Conservation (phyloP, 2,113 vertebrate species). For the Empidonax alnorum region DNA sequence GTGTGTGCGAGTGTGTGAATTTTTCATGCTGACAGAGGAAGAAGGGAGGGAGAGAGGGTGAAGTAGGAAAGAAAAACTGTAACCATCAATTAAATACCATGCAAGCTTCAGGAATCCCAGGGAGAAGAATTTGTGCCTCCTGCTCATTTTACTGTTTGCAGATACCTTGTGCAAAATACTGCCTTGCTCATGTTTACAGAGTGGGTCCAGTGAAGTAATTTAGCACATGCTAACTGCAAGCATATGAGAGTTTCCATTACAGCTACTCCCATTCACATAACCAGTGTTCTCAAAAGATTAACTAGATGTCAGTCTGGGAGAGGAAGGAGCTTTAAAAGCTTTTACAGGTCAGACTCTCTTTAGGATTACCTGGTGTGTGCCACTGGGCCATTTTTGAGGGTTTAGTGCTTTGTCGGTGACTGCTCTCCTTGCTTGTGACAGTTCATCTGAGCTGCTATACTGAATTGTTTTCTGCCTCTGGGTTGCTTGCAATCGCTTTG, state of each 20-base stretch:
- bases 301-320: neutral
- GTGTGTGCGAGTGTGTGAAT: neutral
- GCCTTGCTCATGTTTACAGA: neutral
- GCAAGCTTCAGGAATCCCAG: neutral
- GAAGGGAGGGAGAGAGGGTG: neutral
- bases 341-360: neutral
- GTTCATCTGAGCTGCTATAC: neutral
- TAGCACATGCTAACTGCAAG: neutral
- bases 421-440: neutral
- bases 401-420: neutral
- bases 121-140: neutral
- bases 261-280: neutral
- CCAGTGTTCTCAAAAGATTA: neutral
- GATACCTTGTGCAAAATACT: neutral
- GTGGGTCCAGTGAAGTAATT: neutral
- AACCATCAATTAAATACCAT: neutral
- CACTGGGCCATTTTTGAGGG: neutral
- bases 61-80: neutral
- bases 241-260: neutral
- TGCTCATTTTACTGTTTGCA: neutral
- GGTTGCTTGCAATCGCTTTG: constrained; percentile 22
- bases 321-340: neutral
- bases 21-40: constrained; percentile 42
- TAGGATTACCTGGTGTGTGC: neutral
- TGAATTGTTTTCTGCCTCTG: constrained; percentile 31